Percentiles rank a stretch among this genome's conserved stretches.
These are phyloP conservation scores for Leucosticte australis DNA, from an alignment of 2,113 vertebrate genomes.

Conservation along the genomic window DNA sequence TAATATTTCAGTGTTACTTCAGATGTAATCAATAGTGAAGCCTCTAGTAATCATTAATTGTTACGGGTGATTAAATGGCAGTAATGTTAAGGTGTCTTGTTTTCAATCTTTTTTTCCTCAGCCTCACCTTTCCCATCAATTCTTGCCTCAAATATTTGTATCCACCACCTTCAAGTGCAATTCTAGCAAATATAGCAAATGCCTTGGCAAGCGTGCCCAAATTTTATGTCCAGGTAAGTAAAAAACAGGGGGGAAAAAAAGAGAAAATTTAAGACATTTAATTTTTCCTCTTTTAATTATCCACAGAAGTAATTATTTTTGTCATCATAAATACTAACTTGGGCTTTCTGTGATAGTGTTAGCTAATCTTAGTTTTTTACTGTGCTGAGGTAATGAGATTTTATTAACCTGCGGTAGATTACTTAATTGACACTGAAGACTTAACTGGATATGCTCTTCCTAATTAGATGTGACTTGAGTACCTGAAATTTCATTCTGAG, in stretches of 20 bases:
- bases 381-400: background rate
- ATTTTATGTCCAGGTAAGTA: slow-evolving; percentile 94
- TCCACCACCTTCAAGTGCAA: slow-evolving; percentile 88
- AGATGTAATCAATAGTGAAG: background rate
- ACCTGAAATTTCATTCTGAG: background rate
- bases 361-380: background rate
- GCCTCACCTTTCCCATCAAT: slow-evolving; percentile 90
- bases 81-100: background rate
- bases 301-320: background rate
- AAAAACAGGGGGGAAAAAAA: background rate
- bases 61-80: background rate
- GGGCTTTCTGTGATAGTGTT: background rate
- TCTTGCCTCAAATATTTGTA: slow-evolving; percentile 96
- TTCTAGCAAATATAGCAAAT: slow-evolving; percentile 92
- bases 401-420: background rate
- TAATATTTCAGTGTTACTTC: background rate
- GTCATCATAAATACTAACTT: background rate
- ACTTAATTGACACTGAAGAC: background rate
- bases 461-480: background rate
- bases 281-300: background rate
- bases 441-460: background rate
- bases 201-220: slow-evolving; percentile 92
- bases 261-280: background rate
- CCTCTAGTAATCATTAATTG: background rate
- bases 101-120: slow-evolving; percentile 56